Evolutionary conservation across 2,888 invertebrate species (phyloP), one percentile per base, ranked within the genome.

Genomic region (Incurvaria masculella): DNA sequence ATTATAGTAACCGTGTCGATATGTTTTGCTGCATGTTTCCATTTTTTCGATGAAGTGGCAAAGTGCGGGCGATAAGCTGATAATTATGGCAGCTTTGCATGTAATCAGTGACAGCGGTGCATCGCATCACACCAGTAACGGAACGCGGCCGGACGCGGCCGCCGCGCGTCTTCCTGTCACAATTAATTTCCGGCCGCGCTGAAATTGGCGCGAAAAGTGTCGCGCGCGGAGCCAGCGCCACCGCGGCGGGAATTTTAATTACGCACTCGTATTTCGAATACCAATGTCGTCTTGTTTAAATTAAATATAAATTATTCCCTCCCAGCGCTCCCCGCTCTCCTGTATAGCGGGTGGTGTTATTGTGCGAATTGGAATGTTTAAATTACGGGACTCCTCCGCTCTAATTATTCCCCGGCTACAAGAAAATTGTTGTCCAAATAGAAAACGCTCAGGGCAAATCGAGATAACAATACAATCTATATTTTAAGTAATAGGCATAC

Each of bases 121-220:
- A 33, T 8, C 33, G 33, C 33, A 33, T 33, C 33, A 33, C 8
- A 6, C 8, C 66, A 66, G 57, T 68, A 74, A 72, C 71, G 72
- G 72, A 69, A 69, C 68, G 69, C 66, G 64, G 64, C 59, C 71
- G 75, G 76, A 76, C 74, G 74, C 73, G 76, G 68, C 73, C 73
- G 68, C 68, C 68, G 70, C 78, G 72, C 78, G 72, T 78, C 78
- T 76, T 76, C 72, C 76, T 78, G 78, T 78, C 78, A 78, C 78
- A 74, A 78, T 78, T 76, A 78, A 78, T 78, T 78, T 78, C 78
- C 76, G 78, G 71, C 68, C 68, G 73, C 72, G 76, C 71, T 73
- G 78, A 75, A 78, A 78, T 78, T 78, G 78, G 78, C 78, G 78
- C 76, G 78, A 78, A 78, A 78, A 78, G 72, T 75, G 78, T 75